phyloP scores from a whole-genome alignment of 2,888 invertebrate species.

The Hypomecis atomaria region DNA sequence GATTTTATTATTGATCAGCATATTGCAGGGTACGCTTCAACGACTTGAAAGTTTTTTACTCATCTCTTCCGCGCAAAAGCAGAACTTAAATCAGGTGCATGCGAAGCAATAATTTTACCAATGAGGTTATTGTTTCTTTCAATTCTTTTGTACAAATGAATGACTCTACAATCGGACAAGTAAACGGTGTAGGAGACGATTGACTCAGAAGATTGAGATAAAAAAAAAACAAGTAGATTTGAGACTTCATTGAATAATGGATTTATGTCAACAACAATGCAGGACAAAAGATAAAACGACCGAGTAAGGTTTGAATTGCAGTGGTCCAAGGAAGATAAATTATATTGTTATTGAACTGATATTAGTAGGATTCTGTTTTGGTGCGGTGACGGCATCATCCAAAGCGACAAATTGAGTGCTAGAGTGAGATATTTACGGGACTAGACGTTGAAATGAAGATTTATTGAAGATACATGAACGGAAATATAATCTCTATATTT shows the following conservation, averaged over 20 bases:
- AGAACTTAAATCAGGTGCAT: not conserved
- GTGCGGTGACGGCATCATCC: slow-evolving; percentile 13
- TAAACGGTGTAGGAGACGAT: not conserved
- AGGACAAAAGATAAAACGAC: slow-evolving; percentile 8
- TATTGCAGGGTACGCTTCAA: slow-evolving; percentile 41
- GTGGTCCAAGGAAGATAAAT: not conserved
- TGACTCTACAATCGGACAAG: slow-evolving; percentile 5
- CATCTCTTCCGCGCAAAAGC: slow-evolving; percentile 7
- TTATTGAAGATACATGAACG: not conserved
- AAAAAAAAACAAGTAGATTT: slow-evolving; percentile 11
- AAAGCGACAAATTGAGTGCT: slow-evolving; percentile 15
- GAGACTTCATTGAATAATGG: slow-evolving; percentile 8
- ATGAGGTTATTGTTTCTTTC: slow-evolving; percentile 11
- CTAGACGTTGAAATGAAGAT: slow-evolving; percentile 4
- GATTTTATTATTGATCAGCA: slow-evolving; percentile 45
- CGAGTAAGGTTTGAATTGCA: slow-evolving; percentile 11
- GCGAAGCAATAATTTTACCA: not conserved
- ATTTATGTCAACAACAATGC: slow-evolving; percentile 6
- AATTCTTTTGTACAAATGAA: slow-evolving; percentile 2
- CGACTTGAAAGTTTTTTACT: slow-evolving; percentile 43
- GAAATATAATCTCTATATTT: not conserved
- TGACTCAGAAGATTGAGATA: slow-evolving; percentile 6
- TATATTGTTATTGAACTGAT: slow-evolving; percentile 1
- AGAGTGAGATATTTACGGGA: slow-evolving; percentile 11
- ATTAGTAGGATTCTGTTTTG: slow-evolving; percentile 15